Base-by-base conservation (phyloP, 2,888 invertebrate genomes). In the Crepidodera aurea region DNA sequence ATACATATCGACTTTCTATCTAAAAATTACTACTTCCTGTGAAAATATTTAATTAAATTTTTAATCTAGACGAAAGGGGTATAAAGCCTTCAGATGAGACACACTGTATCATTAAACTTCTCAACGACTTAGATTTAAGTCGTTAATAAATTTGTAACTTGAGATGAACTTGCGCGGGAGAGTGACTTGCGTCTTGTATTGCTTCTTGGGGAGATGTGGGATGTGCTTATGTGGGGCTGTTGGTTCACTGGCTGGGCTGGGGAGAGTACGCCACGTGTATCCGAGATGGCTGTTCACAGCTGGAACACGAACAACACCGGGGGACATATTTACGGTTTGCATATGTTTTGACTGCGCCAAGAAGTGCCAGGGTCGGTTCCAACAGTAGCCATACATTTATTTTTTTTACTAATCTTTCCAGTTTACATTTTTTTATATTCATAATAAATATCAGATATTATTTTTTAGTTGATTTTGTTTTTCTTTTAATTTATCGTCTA, bases 231-330 rank as follows among this genome's bases (percentile, higher is more conserved):
- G 25, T 44, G 7, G 48, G 12, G 5, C 48, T 48, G 44, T 13
- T 22, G 27, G 7, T 19, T 15, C 25, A 4, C 15, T 25, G 22
- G 25, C 15, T 25, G 25, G 15, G 46, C 12, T 46, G 37, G 19
- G 56, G 48, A 48, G 46, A 53, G 46, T 25, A 10, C 50, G 53
- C 75, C 78, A 79, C 77, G 77, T 79, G 78, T 76, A 75, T 69
- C 60, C 60, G 74, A 74, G 75, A 74, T 75, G 73, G 67, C 56
- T 67, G 71, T 60, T 71, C 73, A 74, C 79, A 79, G 79, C 78
- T 79, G 78, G 75, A 72, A 66, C 76, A 77, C 75, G 78, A 72
- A 75, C 78, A 71, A 75, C 78, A 71, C 75, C 72, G 73, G 78
- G 78, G 75, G 79, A 77, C 77, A 78, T 60, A 54, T 78, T 77